A percentile compares a stretch with the other conserved stretches of the same genome.
These are phyloP conservation scores for Cotesia typhae DNA, from an alignment of 1,140 invertebrate species.

Conservation along the genomic window DNA sequence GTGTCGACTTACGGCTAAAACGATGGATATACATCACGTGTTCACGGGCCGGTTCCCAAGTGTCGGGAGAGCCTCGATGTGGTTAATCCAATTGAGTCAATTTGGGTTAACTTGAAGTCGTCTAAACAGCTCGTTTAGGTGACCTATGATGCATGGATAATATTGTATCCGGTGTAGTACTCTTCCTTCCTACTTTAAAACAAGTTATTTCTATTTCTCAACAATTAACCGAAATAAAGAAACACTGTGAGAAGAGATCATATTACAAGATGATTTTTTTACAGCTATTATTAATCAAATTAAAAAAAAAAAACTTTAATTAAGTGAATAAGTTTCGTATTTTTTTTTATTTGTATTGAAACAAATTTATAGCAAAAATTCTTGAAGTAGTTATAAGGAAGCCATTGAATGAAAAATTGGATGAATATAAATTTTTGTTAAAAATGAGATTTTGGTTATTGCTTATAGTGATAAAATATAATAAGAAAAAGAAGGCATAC, in stretches of 20 bases:
- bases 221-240: slow-evolving; percentile 14
- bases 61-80: slow-evolving; percentile 60
- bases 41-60: slow-evolving; percentile 62
- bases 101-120: slow-evolving; percentile 67
- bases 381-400: too few relatives aligned
- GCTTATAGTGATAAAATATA: too few relatives aligned
- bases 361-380: too few relatives aligned
- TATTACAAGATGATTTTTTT: too few relatives aligned
- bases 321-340: too few relatives aligned
- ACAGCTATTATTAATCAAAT: too few relatives aligned
- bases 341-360: too few relatives aligned
- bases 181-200: slow-evolving; percentile 50
- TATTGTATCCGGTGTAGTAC: slow-evolving; percentile 46
- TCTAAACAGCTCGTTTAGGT: slow-evolving; percentile 66
- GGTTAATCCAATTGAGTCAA: slow-evolving; percentile 67
- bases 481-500: too few relatives aligned
- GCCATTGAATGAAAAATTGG: too few relatives aligned
- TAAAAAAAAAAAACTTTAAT: background rate
- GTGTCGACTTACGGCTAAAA: slow-evolving; percentile 17
- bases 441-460: background rate
- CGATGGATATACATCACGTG: slow-evolving; percentile 46
- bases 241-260: background rate
- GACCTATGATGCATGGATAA: slow-evolving; percentile 53
- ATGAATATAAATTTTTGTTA: background rate
- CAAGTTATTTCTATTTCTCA: slow-evolving; percentile 29